Base-by-base conservation (phyloP, 1,140 invertebrate genomes). In the Tetramorium simillimum region DNA sequence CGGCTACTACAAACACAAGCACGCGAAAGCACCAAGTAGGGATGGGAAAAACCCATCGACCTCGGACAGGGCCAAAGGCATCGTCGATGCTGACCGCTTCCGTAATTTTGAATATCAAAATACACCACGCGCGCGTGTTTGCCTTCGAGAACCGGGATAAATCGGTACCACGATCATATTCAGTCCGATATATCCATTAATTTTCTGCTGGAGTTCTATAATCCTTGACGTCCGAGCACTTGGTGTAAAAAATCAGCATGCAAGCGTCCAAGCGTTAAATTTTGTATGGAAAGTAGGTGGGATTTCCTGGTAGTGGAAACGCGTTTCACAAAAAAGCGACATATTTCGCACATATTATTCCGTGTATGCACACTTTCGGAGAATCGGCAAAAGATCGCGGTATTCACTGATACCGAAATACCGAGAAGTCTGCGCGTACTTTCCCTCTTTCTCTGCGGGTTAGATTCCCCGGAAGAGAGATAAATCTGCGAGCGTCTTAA, bases 31-130 rank as follows among this genome's bases (percentile, higher is more conserved):
- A 14, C 60, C n/a, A 40, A 78, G 89, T 84, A 91, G 88, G 85
- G 73, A 81, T 90, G 91, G 89, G 87, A 86, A 92, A 77, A 92
- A 92, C 91, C 91, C 91, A 92, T 86, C 80, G 76, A 84, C 65
- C 87, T 90, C 87, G 60, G 53, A 33, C 86, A 88, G 85, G 75
- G 65, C 80, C 86, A 86, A 60, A 77, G 24, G 21, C 37, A 62
- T 62, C 40, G 10, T 51, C 24, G 56, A 78, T 77, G 37, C n/a
- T 18, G 62, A 33, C 7, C 40, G 63, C 37, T 77, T 77, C 58
- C 58, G 56, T n/a, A 49, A 43, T 33, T 49, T 62, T 10, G 14
- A 77, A 18, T 76, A 43, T 18, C 18, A 46, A 40, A 62, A 60
- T 60, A 43, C 12, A 21, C 3, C 4, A 3, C 33, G 33, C 37